A percentile compares a stretch with the other conserved stretches of the same genome.
phyloP scores from a whole-genome alignment of 1,140 invertebrate genomes.

The Dendrolimus punctatus region DNA sequence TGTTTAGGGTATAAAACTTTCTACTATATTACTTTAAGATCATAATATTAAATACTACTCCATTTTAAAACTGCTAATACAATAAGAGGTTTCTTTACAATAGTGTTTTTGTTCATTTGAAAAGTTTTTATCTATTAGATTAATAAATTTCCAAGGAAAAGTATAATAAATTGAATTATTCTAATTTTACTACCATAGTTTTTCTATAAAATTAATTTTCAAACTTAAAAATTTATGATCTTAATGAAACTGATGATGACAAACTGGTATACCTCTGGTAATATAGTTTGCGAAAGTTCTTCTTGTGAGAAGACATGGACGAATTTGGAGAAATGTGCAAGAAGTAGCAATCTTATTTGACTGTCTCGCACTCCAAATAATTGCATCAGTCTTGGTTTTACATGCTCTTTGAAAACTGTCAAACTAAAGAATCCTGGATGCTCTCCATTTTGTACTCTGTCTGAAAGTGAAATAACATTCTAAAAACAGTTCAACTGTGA shows the following conservation, averaged over 20 bases:
- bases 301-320: slow-evolving; percentile 79
- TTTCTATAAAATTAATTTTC: too few species aligned
- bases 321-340: slow-evolving; percentile 82
- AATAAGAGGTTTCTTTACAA: too few species aligned
- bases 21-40: too few species aligned
- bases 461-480: slow-evolving; percentile 25
- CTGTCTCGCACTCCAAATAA: slow-evolving; percentile 85
- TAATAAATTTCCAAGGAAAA: too few species aligned
- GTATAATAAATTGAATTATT: neutral
- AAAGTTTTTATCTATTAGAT: too few species aligned
- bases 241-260: too few species aligned
- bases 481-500: too few species aligned
- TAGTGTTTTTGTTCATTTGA: too few species aligned
- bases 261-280: slow-evolving; percentile 76
- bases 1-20: too few species aligned
- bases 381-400: slow-evolving; percentile 81
- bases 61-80: too few species aligned
- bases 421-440: slow-evolving; percentile 75
- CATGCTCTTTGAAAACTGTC: slow-evolving; percentile 77
- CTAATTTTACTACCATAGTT: neutral
- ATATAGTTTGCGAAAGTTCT: slow-evolving; percentile 78
- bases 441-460: slow-evolving; percentile 58
- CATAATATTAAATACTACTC: too few species aligned
- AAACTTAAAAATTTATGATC: too few species aligned
- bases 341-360: slow-evolving; percentile 75